phyloP scores from a whole-genome alignment of 2,888 invertebrate genomes.

The Dicyrtoma fusca region DNA sequence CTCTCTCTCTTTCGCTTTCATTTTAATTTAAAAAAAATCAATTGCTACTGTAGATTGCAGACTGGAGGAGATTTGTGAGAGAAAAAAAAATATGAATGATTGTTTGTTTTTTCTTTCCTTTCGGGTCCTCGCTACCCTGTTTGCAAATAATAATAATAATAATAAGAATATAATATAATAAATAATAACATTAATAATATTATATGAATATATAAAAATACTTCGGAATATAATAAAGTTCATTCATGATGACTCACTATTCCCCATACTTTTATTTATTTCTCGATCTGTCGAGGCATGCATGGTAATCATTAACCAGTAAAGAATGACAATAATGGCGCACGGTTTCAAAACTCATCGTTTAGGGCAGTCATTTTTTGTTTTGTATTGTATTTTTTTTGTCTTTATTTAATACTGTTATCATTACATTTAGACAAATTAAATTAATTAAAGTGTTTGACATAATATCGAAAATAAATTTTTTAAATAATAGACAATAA shows the following conservation, averaged over 20 bases:
- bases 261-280: not conserved
- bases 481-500: not conserved
- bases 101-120: constrained; percentile 21
- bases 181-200: constrained; percentile 4
- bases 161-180: not conserved
- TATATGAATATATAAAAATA: not conserved
- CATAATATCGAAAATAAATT: too few species aligned
- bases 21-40: constrained; percentile 7
- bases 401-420: too few species aligned
- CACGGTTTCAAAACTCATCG: too few species aligned
- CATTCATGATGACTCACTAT: not conserved
- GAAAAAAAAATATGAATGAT: not conserved
- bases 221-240: constrained; percentile 16
- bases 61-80: constrained; percentile 30
- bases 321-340: too few species aligned
- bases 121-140: constrained; percentile 16
- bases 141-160: constrained; percentile 21
- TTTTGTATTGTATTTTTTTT: too few species aligned
- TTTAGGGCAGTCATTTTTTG: too few species aligned
- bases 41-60: constrained; percentile 19
- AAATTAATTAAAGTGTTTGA: too few species aligned
- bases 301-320: too few species aligned
- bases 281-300: too few species aligned
- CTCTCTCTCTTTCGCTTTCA: not conserved
- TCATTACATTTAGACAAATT: too few species aligned